phyloP scores from a whole-genome alignment of 2,113 vertebrate genomes.

The Taurulus bubalis region DNA sequence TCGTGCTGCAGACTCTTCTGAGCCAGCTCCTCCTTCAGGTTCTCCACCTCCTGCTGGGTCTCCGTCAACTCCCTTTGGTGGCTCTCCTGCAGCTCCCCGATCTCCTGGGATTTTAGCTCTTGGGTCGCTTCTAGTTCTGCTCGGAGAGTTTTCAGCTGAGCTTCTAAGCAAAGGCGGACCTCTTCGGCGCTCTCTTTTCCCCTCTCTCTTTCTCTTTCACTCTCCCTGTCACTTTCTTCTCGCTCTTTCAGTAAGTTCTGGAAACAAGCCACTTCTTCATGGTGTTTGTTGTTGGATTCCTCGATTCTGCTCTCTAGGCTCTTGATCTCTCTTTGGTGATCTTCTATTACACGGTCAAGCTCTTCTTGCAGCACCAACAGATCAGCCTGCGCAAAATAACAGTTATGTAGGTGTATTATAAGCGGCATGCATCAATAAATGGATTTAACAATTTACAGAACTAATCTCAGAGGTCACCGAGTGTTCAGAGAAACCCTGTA shows the following conservation, averaged over 20 bases:
- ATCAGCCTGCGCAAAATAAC: constrained; percentile 83
- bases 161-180: constrained; percentile 79
- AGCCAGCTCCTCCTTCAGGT: constrained; percentile 85
- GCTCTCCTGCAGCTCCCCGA: constrained; percentile 81
- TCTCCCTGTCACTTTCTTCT: constrained; percentile 62
- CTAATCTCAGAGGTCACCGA: background rate
- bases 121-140: constrained; percentile 81
- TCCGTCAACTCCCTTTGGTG: constrained; percentile 82
- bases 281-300: constrained; percentile 79
- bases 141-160: constrained; percentile 82
- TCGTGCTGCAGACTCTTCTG: constrained; percentile 83
- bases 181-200: constrained; percentile 81
- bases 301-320: constrained; percentile 82
- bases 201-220: constrained; percentile 75
- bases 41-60: constrained; percentile 85
- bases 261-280: constrained; percentile 83
- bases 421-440: background rate
- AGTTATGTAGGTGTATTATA: constrained; percentile 2
- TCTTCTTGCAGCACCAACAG: constrained; percentile 81
- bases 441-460: background rate
- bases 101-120: constrained; percentile 81
- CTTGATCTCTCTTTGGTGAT: constrained; percentile 82
- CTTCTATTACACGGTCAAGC: constrained; percentile 77
- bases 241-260: constrained; percentile 85
- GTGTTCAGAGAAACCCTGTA: background rate